Base-by-base conservation (phyloP, 2,888 invertebrate species). In the Morpho helenor region DNA sequence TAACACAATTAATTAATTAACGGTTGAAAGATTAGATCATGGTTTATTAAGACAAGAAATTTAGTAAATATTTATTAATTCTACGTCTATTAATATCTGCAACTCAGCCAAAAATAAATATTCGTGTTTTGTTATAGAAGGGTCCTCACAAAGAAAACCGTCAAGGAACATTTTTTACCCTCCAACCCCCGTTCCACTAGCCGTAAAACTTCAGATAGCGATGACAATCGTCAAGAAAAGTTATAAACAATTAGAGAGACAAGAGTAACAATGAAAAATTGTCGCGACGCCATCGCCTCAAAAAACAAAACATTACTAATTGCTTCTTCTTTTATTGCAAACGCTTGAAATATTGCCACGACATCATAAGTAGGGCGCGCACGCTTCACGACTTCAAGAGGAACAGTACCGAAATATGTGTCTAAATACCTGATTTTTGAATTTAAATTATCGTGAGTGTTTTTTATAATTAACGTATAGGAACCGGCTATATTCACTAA, bases 301-400 rank as follows among this genome's bases (percentile, higher is more conserved):
- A 48, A 41, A 70, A 72, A 73, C 70, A 72, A 72, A 74, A 71
- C 71, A 68, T 65, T 64, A 65, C 70, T 74, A 72, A 73, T 73
- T 73, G 70, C 72, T 66, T 65, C 66, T 69, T 71, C 72, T 71
- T 73, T 73, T 71, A 68, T 71, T 67, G 68, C 67, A 60, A 66
- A 62, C 62, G 59, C 65, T 60, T 67, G 64, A 69, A 68, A 71
- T 66, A 69, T 66, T 67, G 68, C 65, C 60, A 54, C 58, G 59
- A 55, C 62, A 58, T 57, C 56, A 61, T 60, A 50, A 49, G n/a
- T 56, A 58, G 63, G 57, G 45, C 9, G 7, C 1, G 49, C 52
- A 62, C 49, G 10, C 3, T 45, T 43, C 4, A 6, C 7, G 2
- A 5, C 10, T 45, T 23, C 8, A 7, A 7, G 39, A 46, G 51